phyloP scores from a whole-genome alignment of 2,797 vertebrate genomes.

The Coregonus sp. region DNA sequence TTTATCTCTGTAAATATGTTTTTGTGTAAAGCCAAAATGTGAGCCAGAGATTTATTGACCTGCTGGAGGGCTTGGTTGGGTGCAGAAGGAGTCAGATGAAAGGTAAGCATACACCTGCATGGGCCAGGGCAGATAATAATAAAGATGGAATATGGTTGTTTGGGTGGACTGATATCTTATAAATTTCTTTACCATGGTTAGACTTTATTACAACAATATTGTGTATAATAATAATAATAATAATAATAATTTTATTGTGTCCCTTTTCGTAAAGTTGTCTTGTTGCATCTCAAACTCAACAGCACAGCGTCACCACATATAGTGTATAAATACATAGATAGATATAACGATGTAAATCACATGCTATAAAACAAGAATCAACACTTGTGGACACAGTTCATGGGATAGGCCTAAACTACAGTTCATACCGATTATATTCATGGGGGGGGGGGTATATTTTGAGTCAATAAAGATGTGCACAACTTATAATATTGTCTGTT shows the following conservation, averaged over 20 bases:
- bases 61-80: conserved; percentile 26
- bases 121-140: background rate
- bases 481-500: conserved; percentile 18
- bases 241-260: background rate
- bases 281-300: background rate
- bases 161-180: conserved; percentile 62
- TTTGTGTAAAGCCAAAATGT: conserved; percentile 58
- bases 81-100: background rate
- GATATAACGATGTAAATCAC: background rate
- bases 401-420: background rate
- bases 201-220: conserved; percentile 73
- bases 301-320: background rate
- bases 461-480: conserved; percentile 75
- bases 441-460: background rate
- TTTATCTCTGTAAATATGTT: conserved; percentile 49
- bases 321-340: background rate
- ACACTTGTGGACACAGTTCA: background rate
- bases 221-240: conserved; percentile 57
- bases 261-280: background rate
- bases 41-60: conserved; percentile 41
- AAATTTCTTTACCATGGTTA: conserved; percentile 73
- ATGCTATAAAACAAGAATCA: background rate
- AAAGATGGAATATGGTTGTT: conserved; percentile 39
- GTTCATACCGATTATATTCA: background rate
- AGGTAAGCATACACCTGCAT: background rate